Percentiles rank a stretch among this genome's conserved stretches.
Conservation (phyloP, 2,797 vertebrate genomes). For the Tadarida brasiliensis region DNA sequence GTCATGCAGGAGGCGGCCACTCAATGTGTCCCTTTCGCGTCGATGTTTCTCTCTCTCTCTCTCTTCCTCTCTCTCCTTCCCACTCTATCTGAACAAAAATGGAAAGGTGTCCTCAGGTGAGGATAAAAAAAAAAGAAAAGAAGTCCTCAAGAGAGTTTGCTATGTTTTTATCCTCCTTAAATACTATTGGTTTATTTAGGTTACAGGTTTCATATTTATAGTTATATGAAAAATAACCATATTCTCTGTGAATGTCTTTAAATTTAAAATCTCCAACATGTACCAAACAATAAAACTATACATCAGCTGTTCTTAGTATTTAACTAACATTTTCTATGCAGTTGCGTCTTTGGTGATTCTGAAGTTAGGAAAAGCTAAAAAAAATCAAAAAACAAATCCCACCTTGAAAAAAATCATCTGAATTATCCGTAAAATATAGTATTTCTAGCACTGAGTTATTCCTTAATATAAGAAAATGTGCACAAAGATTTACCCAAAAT, state of each 20-base stretch:
- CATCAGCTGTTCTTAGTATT: background rate
- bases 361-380: background rate
- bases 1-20: too few species aligned
- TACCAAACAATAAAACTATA: conserved; percentile 2
- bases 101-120: too few species aligned
- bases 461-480: background rate
- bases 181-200: conserved; percentile 4
- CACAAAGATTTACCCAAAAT: background rate
- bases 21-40: too few species aligned
- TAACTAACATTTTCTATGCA: background rate
- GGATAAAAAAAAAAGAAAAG: background rate
- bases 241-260: background rate
- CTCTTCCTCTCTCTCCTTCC: too few species aligned
- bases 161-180: background rate
- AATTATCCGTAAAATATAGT: background rate
- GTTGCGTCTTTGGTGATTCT: background rate
- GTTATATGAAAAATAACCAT: background rate
- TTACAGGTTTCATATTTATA: background rate
- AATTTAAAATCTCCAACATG: background rate
- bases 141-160: background rate
- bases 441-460: background rate
- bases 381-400: background rate
- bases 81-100: too few species aligned
- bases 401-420: background rate
- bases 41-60: too few species aligned